Percentiles rank a stretch among this genome's conserved stretches.
These are phyloP conservation scores for Prionace glauca DNA, from an alignment of 2,797 vertebrate species.

Conservation along the genomic window DNA sequence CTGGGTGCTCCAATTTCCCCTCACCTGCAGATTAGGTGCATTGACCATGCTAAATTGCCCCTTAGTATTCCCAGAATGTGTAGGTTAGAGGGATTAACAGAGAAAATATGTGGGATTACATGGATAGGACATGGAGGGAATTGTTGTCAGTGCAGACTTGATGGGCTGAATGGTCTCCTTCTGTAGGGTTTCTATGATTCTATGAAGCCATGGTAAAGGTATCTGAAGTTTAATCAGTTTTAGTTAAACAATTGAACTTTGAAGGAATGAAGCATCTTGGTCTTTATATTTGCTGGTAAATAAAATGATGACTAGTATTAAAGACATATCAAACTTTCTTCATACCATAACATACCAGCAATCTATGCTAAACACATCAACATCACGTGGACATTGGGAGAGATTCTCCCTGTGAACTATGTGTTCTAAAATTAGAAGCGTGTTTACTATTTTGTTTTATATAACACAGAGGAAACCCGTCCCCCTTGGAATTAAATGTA, in stretches of 20 bases:
- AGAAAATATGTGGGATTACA: too few species aligned
- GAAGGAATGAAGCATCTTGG: not conserved
- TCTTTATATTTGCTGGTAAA: not conserved
- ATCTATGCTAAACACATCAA: not conserved
- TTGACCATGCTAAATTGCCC: too few species aligned
- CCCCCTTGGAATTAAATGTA: not conserved
- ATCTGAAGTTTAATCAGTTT: not conserved
- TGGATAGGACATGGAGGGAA: too few species aligned
- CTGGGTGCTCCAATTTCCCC: too few species aligned
- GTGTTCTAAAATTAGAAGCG: not conserved
- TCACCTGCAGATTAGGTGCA: too few species aligned
- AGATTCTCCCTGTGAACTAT: not conserved
- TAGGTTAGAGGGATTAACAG: too few species aligned
- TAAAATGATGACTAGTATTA: not conserved
- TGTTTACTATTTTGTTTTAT: not conserved
- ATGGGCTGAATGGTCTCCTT: too few species aligned
- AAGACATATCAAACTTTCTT: not conserved
- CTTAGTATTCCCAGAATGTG: too few species aligned
- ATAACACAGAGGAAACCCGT: not conserved
- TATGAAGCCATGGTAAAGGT: not conserved
- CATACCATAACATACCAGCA: not conserved
- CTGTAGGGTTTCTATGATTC: too few species aligned
- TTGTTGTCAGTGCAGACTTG: too few species aligned
- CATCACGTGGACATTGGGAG: not conserved
- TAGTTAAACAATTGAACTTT: not conserved